Evolutionary conservation across 2,888 invertebrate species (phyloP), one percentile per base, ranked within the genome.

Genomic region (Oscheius sp.): DNA sequence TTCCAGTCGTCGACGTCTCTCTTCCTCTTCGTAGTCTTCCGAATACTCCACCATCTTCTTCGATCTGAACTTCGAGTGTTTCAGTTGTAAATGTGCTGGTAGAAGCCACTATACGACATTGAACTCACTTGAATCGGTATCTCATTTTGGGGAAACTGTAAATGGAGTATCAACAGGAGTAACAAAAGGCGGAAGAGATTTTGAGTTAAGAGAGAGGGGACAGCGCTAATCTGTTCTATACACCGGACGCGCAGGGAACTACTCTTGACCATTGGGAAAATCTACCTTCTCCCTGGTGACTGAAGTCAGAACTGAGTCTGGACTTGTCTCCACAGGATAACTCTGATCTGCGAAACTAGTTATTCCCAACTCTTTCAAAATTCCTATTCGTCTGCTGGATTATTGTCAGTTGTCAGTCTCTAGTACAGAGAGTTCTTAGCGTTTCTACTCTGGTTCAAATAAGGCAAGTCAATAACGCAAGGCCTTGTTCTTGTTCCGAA

Each of bases 1-100:
- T 75, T 84, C 81, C 42, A 83, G 62, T 62, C 80, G 77, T 51
- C 77, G 72, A 76, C 77, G 76, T 76, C 78, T 80, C 58, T 33
- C 74, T 62, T 51, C 74, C 33, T 77, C 79, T 35, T 76, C 77
- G 48, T 75, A 75, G 51, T 75, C 77, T 11, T 68, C 68, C 13
- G 68, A 37, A 68, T 68, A 68, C 37, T 68, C 68, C n/a, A 68
- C 68, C 35, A 68, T 35, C 7, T 53, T 10, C 21, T 35, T 53
- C 9, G 63, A n/a, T 9, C 63, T 63, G 21, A 9, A 63, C 42
- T 47, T 47, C 2, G 10, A 13, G 29, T 21, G 48, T 21, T 63
- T 48, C 29, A 21, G 1, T n/a, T 32, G 35, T 35, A 33, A 10
- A 37, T 32, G 29, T 11, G 10, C 35, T 60, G 7, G 42, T 42